These are phyloP conservation scores for Columbina picui DNA, from an alignment of 2,113 vertebrate genomes.

Conservation along the genomic window DNA sequence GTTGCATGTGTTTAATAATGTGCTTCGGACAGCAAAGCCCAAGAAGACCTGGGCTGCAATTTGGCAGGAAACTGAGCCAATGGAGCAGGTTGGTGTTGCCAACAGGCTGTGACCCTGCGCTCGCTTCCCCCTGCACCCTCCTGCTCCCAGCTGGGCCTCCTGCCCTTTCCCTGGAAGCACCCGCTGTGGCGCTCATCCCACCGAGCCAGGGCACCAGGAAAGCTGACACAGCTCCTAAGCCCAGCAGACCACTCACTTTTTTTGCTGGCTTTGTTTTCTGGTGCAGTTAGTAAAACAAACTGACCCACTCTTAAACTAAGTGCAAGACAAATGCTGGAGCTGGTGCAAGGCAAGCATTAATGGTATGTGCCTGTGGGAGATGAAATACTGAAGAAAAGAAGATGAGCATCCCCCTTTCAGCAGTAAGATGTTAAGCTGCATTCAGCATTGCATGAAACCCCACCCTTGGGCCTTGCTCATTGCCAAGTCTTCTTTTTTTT, in stretches of 20 bases:
- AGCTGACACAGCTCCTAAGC: neutral
- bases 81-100: neutral
- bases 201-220: neutral
- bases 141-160: neutral
- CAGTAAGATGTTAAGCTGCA: neutral
- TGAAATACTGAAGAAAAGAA: neutral
- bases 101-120: neutral
- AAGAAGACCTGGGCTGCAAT: neutral
- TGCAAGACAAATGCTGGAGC: neutral
- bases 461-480: neutral
- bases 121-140: neutral
- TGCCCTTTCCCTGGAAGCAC: neutral
- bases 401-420: neutral
- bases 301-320: neutral
- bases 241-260: neutral
- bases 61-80: neutral
- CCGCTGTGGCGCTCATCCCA: rapidly evolving
- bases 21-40: neutral
- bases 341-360: neutral
- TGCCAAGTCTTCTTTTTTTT: neutral
- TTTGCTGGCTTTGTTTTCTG: neutral
- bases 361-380: neutral
- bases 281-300: neutral
- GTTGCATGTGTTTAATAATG: neutral
- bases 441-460: neutral